Percentiles rank a stretch among this genome's conserved stretches.
phyloP scores from a whole-genome alignment of 2,797 vertebrate species.

The Petrocephalus sullivani region DNA sequence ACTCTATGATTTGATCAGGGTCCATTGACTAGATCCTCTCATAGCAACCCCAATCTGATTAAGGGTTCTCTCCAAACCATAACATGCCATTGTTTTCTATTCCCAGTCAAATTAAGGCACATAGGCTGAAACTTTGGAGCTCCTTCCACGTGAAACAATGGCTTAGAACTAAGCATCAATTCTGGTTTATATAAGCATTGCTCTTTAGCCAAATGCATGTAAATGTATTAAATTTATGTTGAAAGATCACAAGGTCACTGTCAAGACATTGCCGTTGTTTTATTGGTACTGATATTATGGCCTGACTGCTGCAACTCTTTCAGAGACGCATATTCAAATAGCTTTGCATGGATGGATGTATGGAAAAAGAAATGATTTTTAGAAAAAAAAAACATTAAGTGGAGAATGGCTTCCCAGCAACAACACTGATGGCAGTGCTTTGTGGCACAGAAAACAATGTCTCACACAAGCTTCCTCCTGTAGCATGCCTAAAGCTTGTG shows the following conservation, averaged over 20 bases:
- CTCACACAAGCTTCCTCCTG: not conserved
- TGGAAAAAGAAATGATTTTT: not conserved
- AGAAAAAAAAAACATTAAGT: not conserved
- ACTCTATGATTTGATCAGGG: not conserved
- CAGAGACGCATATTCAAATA: not conserved
- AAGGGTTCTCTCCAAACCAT: constrained; percentile 6
- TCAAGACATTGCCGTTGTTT: not conserved
- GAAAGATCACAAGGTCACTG: not conserved
- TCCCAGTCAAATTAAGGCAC: constrained; percentile 7
- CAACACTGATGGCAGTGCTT: not conserved
- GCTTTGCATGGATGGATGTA: not conserved
- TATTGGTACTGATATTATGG: not conserved
- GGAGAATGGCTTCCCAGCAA: not conserved
- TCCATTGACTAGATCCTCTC: constrained; percentile 12
- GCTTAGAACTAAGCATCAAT: not conserved
- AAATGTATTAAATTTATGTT: not conserved
- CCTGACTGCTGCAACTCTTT: not conserved
- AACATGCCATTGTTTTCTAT: constrained; percentile 12
- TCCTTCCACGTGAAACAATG: not conserved
- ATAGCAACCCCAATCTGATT: constrained; percentile 5
- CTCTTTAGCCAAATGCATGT: not conserved
- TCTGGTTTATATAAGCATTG: not conserved
- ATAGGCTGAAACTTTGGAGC: not conserved
- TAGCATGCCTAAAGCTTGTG: not conserved
- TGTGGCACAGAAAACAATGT: not conserved